Evolutionary conservation across 2,113 vertebrate genomes (phyloP).

Genomic region (Hydropotes inermis): DNA sequence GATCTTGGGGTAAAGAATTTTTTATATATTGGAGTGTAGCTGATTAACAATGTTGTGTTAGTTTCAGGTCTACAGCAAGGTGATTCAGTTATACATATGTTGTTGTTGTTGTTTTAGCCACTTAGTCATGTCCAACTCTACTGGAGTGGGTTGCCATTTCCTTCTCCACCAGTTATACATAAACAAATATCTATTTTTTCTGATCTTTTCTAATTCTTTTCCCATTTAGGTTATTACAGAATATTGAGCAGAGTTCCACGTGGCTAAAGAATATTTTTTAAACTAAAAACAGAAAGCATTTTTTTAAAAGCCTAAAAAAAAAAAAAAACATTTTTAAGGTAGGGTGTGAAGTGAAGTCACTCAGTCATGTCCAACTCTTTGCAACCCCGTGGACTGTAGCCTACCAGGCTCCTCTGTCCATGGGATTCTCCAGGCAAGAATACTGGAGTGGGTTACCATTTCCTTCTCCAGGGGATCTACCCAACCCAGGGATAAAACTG

Average conservation of each 20-base stretch:
- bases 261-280: background rate
- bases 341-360: background rate
- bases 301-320: background rate
- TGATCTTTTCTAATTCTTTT: background rate
- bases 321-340: background rate
- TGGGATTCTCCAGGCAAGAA: background rate
- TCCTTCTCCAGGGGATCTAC: background rate
- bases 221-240: background rate
- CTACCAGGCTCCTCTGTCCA: background rate
- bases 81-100: background rate
- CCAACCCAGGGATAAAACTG: too few species aligned
- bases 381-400: background rate
- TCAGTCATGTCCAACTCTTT: background rate
- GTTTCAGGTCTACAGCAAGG: background rate
- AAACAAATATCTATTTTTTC: background rate
- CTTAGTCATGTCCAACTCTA: background rate
- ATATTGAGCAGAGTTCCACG: background rate
- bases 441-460: background rate
- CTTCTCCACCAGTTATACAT: background rate
- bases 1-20: background rate
- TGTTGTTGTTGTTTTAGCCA: background rate
- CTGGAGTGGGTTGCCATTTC: fast-evolving
- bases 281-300: background rate
- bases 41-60: background rate
- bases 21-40: background rate